Base-by-base conservation (phyloP, 2,888 invertebrate genomes). In the Agrotis segetum region DNA sequence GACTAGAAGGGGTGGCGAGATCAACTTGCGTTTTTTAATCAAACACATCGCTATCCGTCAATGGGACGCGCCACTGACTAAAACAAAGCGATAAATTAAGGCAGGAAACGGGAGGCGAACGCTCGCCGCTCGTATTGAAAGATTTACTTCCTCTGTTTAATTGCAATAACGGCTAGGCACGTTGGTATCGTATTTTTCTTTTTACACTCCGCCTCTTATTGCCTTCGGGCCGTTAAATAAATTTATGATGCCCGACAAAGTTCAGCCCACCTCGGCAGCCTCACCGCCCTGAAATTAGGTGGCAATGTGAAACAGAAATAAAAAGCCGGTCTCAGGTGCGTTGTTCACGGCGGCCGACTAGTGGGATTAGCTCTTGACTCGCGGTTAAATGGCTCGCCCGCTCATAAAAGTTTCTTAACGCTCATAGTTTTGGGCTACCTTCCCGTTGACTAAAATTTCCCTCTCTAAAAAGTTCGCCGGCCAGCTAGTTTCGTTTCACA, bases 101-200 rank as follows among this genome's bases (percentile, higher is more conserved):
- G 92, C 93, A 91, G 94, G 91, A 93, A 96, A 91, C 94, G 93
- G 93, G 92, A 94, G 92, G 93, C 94, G 92, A 95, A 93, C 92
- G 94, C 87, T 92, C 89, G 91, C 91, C 87, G 93, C 94, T 94
- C 94, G 95, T 95, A 96, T 96, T 95, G 96, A 96, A 96, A 96
- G 96, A 96, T 96, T 96, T 96, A 96, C 96, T 96, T 96, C 96
- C 96, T 94, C 94, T 95, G 96, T 96, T 96, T 96, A 96, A 96
- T 96, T 96, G 96, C 96, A 96, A 96, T 96, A 96, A 96, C 96
- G 96, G 95, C 95, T 95, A 95, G 95, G 96, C 96, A 96, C 96
- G 96, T 96, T 95, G 95, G 95, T 96, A 96, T 95, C 96, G 96
- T 96, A 96, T 96, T 96, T 96, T 96, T 96, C 96, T 96, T 95